A percentile compares a stretch with the other conserved stretches of the same genome.
These are phyloP conservation scores for Pseudotriccus pelzelni DNA, from an alignment of 2,797 vertebrate genomes.

Conservation along the genomic window DNA sequence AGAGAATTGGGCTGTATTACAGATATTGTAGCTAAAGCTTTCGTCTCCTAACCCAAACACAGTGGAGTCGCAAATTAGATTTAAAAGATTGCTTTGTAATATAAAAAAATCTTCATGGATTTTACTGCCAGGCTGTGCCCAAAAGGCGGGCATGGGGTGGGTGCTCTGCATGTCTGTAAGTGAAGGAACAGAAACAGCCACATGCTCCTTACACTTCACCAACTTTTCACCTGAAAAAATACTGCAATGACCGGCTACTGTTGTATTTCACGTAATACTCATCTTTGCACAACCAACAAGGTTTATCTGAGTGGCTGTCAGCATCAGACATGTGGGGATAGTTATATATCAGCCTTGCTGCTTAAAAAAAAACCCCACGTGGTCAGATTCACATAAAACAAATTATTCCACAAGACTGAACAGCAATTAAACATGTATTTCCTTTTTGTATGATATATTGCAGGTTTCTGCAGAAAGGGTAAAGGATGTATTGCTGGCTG, in stretches of 20 bases:
- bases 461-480: neutral
- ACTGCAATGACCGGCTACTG: neutral
- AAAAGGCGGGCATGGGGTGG: neutral
- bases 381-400: neutral
- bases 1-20: neutral
- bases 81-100: neutral
- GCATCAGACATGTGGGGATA: neutral
- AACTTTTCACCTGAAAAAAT: neutral
- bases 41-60: neutral
- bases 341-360: neutral
- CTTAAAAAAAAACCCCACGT: neutral
- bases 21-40: neutral
- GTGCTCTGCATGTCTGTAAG: neutral
- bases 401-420: neutral
- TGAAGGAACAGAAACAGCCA: neutral
- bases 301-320: conserved; percentile 4
- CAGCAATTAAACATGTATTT: neutral
- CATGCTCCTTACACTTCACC: neutral
- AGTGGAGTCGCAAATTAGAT: neutral
- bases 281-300: neutral
- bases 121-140: neutral
- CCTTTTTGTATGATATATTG: neutral
- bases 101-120: neutral
- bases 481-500: neutral
- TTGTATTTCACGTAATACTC: neutral